A percentile compares a stretch with the other conserved stretches of the same genome.
These are phyloP conservation scores for Drosophila malerkotliana DNA, from an alignment of 1,140 invertebrate species.

Conservation along the genomic window DNA sequence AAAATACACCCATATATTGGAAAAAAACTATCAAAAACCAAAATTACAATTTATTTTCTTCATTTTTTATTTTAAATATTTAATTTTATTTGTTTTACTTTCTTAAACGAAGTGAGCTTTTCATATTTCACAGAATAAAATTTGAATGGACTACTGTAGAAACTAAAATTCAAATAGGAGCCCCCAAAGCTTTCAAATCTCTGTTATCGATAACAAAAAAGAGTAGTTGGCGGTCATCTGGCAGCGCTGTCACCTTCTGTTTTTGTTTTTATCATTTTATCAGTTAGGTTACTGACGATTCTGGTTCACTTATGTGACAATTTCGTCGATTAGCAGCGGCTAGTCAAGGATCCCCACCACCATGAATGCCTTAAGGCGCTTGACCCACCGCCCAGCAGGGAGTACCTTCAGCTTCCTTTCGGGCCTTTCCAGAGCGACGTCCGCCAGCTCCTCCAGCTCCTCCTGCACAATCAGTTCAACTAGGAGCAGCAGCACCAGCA, in stretches of 20 bases:
- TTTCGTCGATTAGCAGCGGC: conserved; percentile 1
- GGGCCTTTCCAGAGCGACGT: conserved; percentile 14
- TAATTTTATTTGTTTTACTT: too few species aligned
- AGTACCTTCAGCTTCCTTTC: conserved; percentile 12
- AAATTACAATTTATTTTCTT: too few species aligned
- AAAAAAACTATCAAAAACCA: too few species aligned
- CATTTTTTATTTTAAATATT: too few species aligned
- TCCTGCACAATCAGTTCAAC: background rate
- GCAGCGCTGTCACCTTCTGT: conserved; percentile 25
- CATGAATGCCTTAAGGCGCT: conserved; percentile 53
- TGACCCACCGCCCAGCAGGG: conserved; percentile 31
- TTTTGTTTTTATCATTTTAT: conserved; percentile 47
- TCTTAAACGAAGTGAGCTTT: too few species aligned
- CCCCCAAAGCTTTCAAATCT: background rate
- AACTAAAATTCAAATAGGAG: background rate
- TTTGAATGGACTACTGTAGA: too few species aligned
- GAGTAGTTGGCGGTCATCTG: background rate
- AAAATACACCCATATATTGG: too few species aligned
- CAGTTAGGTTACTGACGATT: conserved; percentile 15
- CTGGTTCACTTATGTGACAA: conserved; percentile 20
- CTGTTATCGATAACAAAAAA: conserved; percentile 1
- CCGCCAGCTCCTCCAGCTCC: conserved; percentile 12
- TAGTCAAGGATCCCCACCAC: conserved; percentile 4
- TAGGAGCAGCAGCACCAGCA: background rate
- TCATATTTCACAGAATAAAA: too few species aligned